Evolutionary conservation across 2,888 invertebrate genomes (phyloP).

Genomic region (Gymnosoma rotundatum): DNA sequence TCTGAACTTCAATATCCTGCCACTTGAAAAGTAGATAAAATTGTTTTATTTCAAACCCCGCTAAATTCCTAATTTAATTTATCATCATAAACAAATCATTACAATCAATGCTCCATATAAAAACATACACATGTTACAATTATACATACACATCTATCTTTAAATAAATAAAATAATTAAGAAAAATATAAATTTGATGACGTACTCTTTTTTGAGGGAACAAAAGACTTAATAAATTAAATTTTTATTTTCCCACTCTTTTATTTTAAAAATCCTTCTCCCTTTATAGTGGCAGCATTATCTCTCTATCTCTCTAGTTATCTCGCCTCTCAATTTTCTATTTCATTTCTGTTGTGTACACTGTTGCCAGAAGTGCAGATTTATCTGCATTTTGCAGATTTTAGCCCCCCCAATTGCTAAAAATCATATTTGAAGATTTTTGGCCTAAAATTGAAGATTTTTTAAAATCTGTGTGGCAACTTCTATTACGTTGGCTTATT

Average conservation of each 20-base stretch:
- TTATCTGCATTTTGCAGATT: no score
- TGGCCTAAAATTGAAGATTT: no score
- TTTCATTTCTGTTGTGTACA: no score
- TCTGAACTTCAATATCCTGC: no score
- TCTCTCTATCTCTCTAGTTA: neutral
- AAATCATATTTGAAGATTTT: no score
- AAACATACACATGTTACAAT: constrained; percentile 18
- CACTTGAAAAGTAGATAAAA: no score
- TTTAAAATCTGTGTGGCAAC: no score
- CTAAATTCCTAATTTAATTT: constrained; percentile 42
- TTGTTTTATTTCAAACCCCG: constrained; percentile 5
- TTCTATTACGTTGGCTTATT: no score
- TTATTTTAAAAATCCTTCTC: neutral
- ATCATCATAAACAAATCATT: constrained; percentile 42
- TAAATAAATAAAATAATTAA: constrained; percentile 39
- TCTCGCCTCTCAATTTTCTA: neutral
- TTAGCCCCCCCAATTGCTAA: no score
- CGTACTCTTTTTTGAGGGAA: constrained; percentile 4
- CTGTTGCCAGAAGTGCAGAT: no score
- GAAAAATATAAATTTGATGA: constrained; percentile 34
- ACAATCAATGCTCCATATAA: no score
- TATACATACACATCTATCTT: neutral
- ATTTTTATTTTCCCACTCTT: neutral
- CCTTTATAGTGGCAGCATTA: no score
- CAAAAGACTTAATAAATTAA: neutral